Evolutionary conservation across 1,140 invertebrate genomes (phyloP).

Genomic region (Zaprionus ornatus): DNA sequence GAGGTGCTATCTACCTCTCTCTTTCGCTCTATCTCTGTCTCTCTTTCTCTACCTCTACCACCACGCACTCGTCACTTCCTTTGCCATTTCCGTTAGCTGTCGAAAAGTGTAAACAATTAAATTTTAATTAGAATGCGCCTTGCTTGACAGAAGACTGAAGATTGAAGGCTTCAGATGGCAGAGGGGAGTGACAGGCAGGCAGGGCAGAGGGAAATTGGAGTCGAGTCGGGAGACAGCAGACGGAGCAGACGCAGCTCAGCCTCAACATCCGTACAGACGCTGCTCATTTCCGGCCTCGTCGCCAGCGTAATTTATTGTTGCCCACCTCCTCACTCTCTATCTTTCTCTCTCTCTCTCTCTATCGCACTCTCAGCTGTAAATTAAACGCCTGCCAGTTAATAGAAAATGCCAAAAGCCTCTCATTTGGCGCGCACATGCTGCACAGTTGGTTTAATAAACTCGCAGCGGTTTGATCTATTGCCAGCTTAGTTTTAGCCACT

Average conservation of each 20-base stretch:
- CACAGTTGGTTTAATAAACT: slow-evolving; percentile 55
- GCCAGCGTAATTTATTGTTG: slow-evolving; percentile 65
- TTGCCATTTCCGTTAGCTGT: slow-evolving; percentile 64
- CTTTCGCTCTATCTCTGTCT: no score
- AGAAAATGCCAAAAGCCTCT: slow-evolving; percentile 73
- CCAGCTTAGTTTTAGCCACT: slow-evolving; percentile 77
- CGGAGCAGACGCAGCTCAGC: slow-evolving; percentile 22
- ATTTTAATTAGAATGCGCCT: slow-evolving; percentile 78
- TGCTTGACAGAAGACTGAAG: slow-evolving; percentile 52
- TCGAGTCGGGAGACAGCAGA: not conserved
- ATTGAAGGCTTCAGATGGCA: not conserved
- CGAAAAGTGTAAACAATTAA: slow-evolving; percentile 81
- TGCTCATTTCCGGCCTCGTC: slow-evolving; percentile 66
- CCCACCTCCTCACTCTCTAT: no score
- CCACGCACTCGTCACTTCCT: slow-evolving; percentile 52
- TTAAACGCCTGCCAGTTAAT: slow-evolving; percentile 74
- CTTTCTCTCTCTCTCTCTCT: not conserved
- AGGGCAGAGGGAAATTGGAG: not conserved
- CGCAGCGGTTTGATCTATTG: slow-evolving; percentile 73
- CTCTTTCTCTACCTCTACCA: not conserved
- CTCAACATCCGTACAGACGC: slow-evolving; percentile 33
- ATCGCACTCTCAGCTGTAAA: slow-evolving; percentile 46
- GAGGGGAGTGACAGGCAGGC: not conserved
- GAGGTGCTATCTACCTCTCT: not conserved
- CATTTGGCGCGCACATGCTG: slow-evolving; percentile 66